Evolutionary conservation across 2,797 vertebrate species (phyloP), one percentile per base, ranked within the genome.

Genomic region (Pseudomugil tenellus): DNA sequence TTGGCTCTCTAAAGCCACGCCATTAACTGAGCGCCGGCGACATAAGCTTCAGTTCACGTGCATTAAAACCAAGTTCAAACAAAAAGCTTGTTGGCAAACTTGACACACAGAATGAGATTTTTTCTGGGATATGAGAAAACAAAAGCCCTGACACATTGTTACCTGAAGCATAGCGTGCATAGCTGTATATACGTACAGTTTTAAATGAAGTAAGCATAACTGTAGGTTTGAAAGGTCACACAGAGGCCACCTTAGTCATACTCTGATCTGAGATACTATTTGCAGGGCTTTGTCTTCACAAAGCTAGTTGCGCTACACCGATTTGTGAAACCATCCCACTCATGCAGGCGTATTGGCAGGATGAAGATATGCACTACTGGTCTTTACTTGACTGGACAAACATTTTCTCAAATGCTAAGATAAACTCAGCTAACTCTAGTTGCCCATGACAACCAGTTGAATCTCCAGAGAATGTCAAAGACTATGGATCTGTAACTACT

Each of bases 1-100:
- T 87, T 83, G 87, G 53, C 79, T 74, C 63, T 82, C n/a, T 56
- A 72, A 84, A 79, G 64, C 80, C 64, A 29, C 65, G 74, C 80
- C 63, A 77, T 84, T 75, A 85, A 59, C 46, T 7, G 77, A 71
- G 73, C 54, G 6, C 70, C 56, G 8, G 66, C 64, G 34, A 76
- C 57, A 70, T 59, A 48, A 78, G 68, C 69, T 26, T 73, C 41
- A 14, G 55, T 49, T n/a, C 8, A 79, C 67, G 72, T 72, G 65
- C 52, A 49, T 67, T 61, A 71, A 77, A 74, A n/a, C 32, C 46
- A 31, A 75, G 54, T 56, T 41, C 48, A 83, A 84, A 79, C 71
- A 77, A 78, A 70, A 59, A 53, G 54, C 58, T 41, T 64, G 53
- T 62, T 54, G 49, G 63, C 31, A 52, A 64, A 61, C 41, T 58